Percentiles rank a stretch among this genome's conserved stretches.
phyloP scores from a whole-genome alignment of 2,797 vertebrate species.

The Morus bassanus region DNA sequence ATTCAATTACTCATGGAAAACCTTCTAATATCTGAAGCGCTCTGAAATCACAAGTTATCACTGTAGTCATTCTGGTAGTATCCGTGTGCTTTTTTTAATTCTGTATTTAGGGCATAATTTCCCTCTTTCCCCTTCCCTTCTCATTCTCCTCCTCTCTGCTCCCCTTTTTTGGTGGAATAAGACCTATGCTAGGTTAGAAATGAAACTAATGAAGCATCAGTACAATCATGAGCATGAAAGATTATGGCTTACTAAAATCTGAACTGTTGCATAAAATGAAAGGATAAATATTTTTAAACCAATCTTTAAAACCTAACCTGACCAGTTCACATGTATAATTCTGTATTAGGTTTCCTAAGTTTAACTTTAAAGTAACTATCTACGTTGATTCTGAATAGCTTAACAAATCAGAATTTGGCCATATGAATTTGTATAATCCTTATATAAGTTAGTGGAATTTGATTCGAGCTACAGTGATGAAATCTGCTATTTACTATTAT shows the following conservation, averaged over 20 bases:
- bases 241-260: background rate
- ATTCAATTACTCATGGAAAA: background rate
- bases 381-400: background rate
- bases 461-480: background rate
- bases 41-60: background rate
- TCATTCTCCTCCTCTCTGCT: rapidly evolving
- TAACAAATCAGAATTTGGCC: background rate
- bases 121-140: background rate
- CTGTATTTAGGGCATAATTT: background rate
- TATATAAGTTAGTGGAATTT: background rate
- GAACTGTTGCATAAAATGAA: background rate
- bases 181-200: background rate
- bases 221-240: background rate
- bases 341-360: background rate
- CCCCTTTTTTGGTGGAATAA: background rate
- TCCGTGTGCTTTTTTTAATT: background rate
- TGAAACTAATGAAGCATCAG: background rate
- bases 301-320: background rate
- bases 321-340: background rate
- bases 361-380: background rate
- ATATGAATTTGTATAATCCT: background rate
- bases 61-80: background rate
- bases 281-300: background rate
- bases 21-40: background rate
- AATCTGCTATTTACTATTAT: background rate